A percentile compares a stretch with the other conserved stretches of the same genome.
Conservation (phyloP, 2,888 invertebrate genomes). For the Scaptomyza flava region DNA sequence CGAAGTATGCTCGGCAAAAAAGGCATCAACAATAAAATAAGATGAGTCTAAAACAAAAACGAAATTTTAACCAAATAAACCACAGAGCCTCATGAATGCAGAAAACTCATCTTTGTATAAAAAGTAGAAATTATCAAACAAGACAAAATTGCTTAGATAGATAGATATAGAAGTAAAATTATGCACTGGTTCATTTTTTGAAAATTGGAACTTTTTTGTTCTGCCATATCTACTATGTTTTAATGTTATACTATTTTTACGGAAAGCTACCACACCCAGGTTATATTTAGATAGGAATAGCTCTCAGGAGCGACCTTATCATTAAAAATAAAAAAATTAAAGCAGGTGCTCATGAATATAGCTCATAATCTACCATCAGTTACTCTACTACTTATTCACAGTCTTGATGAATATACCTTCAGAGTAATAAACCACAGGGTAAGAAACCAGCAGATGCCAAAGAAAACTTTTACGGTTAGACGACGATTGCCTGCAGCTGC, state of each 20-base stretch:
- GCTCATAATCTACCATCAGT: not conserved
- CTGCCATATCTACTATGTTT: too few relatives aligned
- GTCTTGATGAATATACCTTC: not conserved
- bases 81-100: not conserved
- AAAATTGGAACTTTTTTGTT: too few relatives aligned
- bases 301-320: too few relatives aligned
- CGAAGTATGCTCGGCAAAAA: constrained; percentile 10
- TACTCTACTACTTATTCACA: not conserved
- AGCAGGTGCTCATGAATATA: not conserved
- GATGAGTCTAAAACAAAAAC: constrained; percentile 49
- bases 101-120: not conserved
- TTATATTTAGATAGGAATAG: too few relatives aligned
- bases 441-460: constrained; percentile 25
- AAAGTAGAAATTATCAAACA: not conserved
- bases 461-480: constrained; percentile 38
- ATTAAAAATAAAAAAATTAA: too few relatives aligned
- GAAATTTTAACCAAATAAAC: constrained; percentile 55
- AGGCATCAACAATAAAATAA: constrained; percentile 49
- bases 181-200: too few relatives aligned
- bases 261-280: too few relatives aligned
- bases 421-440: not conserved
- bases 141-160: too few relatives aligned
- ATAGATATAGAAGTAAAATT: too few relatives aligned
- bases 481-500: constrained; percentile 70
- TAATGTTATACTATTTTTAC: too few relatives aligned